Conservation (phyloP, 2,113 vertebrate genomes). For the Lanius ludovicianus region DNA sequence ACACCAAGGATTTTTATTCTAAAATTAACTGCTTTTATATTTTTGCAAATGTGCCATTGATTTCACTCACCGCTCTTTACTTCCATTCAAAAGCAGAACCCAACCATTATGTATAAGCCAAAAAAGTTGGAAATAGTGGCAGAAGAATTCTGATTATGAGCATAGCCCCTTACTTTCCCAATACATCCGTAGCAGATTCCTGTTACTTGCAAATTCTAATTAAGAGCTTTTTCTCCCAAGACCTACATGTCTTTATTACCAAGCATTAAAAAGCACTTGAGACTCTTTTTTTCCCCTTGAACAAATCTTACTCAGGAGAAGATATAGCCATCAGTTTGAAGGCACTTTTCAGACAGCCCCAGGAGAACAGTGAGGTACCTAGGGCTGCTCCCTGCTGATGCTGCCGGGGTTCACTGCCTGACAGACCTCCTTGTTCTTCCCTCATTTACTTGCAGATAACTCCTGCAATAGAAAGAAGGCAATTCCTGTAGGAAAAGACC, state of each 20-base stretch:
- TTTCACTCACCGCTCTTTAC: neutral
- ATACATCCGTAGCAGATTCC: neutral
- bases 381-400: neutral
- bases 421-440: neutral
- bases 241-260: neutral
- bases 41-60: neutral
- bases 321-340: neutral
- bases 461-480: neutral
- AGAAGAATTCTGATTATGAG: neutral
- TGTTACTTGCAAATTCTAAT: neutral
- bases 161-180: neutral
- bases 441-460: neutral
- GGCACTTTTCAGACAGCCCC: neutral
- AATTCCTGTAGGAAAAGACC: neutral
- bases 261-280: neutral
- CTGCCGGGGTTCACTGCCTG: neutral
- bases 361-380: neutral
- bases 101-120: neutral
- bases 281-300: rapidly evolving
- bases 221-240: neutral
- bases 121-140: neutral
- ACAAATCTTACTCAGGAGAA: neutral
- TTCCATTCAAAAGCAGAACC: neutral
- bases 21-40: neutral
- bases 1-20: neutral